Conservation (phyloP, 2,113 vertebrate genomes). For the Gasterosteus nipponicus region DNA sequence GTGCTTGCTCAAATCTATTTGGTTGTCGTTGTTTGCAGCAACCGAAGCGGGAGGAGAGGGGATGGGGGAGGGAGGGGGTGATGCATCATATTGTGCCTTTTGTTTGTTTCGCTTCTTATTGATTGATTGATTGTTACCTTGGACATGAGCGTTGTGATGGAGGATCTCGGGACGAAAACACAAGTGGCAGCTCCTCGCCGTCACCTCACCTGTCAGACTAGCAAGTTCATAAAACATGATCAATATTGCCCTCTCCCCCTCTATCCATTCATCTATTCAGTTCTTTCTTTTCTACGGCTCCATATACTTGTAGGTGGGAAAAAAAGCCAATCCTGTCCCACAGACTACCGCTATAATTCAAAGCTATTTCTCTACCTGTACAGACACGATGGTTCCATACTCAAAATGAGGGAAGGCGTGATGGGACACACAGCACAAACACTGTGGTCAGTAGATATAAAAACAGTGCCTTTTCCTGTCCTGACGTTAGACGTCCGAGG, state of each 20-base stretch:
- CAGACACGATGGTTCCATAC: constrained; percentile 16
- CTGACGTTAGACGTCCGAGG: constrained; percentile 24
- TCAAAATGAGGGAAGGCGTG: constrained; percentile 36
- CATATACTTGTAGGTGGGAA: constrained; percentile 16
- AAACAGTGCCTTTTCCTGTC: constrained; percentile 33
- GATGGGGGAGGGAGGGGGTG: constrained; percentile 22
- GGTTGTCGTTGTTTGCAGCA: constrained; percentile 54
- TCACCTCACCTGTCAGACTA: constrained; percentile 50
- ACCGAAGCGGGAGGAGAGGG: neutral
- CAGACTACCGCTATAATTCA: constrained; percentile 42
- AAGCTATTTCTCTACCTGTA: constrained; percentile 39
- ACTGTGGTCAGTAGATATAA: constrained; percentile 40
- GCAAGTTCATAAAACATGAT: constrained; percentile 68
- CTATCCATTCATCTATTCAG: constrained; percentile 62
- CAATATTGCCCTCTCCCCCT: constrained; percentile 60
- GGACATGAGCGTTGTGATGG: constrained; percentile 68
- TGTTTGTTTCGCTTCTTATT: constrained; percentile 74
- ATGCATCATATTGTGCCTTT: constrained; percentile 76
- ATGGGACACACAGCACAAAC: constrained; percentile 41
- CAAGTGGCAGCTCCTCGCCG: constrained; percentile 59
- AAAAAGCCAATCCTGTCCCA: constrained; percentile 28
- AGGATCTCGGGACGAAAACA: constrained; percentile 65
- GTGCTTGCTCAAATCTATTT: constrained; percentile 65
- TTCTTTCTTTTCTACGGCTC: constrained; percentile 54
- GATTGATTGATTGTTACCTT: constrained; percentile 79